Evolutionary conservation across 2,797 vertebrate species (phyloP), one percentile per base, ranked within the genome.

Genomic region (Fratercula arctica): DNA sequence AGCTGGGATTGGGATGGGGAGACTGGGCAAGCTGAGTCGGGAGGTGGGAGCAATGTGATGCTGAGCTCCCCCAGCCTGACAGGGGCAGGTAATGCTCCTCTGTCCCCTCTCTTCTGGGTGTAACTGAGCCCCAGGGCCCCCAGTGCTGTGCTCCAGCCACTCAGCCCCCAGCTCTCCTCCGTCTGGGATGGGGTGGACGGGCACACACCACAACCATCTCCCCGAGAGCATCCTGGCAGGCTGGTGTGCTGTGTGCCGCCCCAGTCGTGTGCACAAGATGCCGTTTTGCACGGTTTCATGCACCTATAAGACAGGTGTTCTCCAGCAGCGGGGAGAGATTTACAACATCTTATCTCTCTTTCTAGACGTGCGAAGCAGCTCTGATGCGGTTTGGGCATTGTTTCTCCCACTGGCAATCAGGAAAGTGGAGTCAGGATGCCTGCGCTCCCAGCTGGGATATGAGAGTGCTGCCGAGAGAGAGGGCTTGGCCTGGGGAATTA

Each of bases 401-500:
- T 41, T 91, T 87, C 56, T 85, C 35, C 29, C 11, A 59, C 19
- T 0, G 4, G 29, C 18, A 20, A 75, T 48, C 11, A 16, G 37
- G 39, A 28, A 87, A 79, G 5, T 6, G 2, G 76, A 77, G 45
- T 51, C 56, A 64, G 48, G 54, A 74, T 69, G 43, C 26, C 45
- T 56, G n/a, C 4, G 3, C 26, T 66, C 18, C 59, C 12, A 4
- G 23, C n/a, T 87, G 63, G 70, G 46, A n/a, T 43, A 31, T 0
- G 2, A 53, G 18, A 76, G 33, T 0, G 0, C 29, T 39, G n/a
- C 19, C 0, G 1, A 54, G 59, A 37, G 66, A 53, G 9, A 4
- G 7, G 16, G 14, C 12, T 85, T 37, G 13, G 29, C 1, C n/a
- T 54, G 21, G 17, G 26, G 21, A 78, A 24, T 3, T 23, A 53